Base-by-base conservation (phyloP, 2,113 vertebrate species). In the Anser cygnoides region DNA sequence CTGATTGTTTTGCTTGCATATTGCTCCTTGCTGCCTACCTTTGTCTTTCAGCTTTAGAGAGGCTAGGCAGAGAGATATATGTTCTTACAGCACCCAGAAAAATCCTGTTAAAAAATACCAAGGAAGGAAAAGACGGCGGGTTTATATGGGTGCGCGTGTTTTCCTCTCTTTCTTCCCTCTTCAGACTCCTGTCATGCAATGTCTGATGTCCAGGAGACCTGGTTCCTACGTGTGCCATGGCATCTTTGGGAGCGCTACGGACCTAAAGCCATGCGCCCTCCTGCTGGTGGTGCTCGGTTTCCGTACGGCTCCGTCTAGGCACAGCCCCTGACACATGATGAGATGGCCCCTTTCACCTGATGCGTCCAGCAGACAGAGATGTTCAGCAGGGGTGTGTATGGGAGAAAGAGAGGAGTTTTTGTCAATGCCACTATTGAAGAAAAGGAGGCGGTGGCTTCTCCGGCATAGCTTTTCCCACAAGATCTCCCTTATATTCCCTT, bases 201-300 rank as follows among this genome's bases (percentile, higher is more conserved):
- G 29, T 23, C 39, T 65, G n/a, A 41, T 58, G 29, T 23, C 26
- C 41, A 41, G 29, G 29, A 58, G 62, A 65, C 19, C 16, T 19
- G 4, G 8, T 33, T 79, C 58, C 52, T 18, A 5, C 0, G 0
- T 8, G 16, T 89, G 35, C 26, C 23, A 19, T 37, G 37, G 22
- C 52, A 44, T 59, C n/a, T 63, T 71, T 25, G 46, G 57, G 11
- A 6, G 33, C 61, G 26, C 44, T 26, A 28, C 26, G 37, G 52
- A 18, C 55, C 8, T 31, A 73, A 91, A 67, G 0, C 17, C 4
- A 0, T 11, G 2, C 2, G 10, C 7, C 23, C 8, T 61, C 20
- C 31, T 31, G 55, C 29, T 23, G 39, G 57, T 57, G 26, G 57
- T 65, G 35, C 21, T 17, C 15, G 5, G 20, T 54, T 70, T 61